Conservation (phyloP, 2,113 vertebrate genomes). For the Odontophorus gujanensis region DNA sequence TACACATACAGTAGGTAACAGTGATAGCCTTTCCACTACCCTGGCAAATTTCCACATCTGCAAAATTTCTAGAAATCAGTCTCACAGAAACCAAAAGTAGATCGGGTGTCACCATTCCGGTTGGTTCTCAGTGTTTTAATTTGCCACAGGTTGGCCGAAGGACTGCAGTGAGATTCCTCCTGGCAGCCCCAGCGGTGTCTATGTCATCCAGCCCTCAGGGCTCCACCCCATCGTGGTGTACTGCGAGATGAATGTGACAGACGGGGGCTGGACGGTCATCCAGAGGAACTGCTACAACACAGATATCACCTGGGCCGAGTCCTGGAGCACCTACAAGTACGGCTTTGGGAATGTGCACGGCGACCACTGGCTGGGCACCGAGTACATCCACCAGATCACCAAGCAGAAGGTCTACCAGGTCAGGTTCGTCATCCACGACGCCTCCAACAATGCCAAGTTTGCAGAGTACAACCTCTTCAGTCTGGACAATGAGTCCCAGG, state of each 20-base stretch:
- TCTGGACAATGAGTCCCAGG: background rate
- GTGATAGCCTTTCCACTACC: background rate
- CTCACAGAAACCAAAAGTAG: background rate
- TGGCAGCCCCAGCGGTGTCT: background rate
- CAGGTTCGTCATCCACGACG: conserved; percentile 44
- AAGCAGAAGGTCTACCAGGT: conserved; percentile 47
- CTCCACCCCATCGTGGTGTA: conserved; percentile 37
- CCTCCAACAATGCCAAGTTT: accelerated
- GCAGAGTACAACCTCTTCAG: conserved; percentile 56
- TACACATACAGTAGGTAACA: background rate
- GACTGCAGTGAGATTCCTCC: background rate
- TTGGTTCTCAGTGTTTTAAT: background rate
- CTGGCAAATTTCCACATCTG: background rate
- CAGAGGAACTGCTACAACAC: conserved; percentile 57
- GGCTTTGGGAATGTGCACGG: conserved; percentile 40
- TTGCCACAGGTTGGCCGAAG: conserved; percentile 15
- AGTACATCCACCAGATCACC: conserved; percentile 62
- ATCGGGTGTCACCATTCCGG: background rate
- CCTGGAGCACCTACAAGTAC: conserved; percentile 67
- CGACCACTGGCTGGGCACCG: conserved; percentile 55
- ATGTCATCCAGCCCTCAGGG: conserved; percentile 15
- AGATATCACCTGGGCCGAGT: conserved; percentile 4
- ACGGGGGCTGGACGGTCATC: conserved; percentile 38
- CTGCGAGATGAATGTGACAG: background rate
- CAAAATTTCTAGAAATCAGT: background rate